phyloP scores from a whole-genome alignment of 2,888 invertebrate genomes.

The Drosophila suboccidentalis region DNA sequence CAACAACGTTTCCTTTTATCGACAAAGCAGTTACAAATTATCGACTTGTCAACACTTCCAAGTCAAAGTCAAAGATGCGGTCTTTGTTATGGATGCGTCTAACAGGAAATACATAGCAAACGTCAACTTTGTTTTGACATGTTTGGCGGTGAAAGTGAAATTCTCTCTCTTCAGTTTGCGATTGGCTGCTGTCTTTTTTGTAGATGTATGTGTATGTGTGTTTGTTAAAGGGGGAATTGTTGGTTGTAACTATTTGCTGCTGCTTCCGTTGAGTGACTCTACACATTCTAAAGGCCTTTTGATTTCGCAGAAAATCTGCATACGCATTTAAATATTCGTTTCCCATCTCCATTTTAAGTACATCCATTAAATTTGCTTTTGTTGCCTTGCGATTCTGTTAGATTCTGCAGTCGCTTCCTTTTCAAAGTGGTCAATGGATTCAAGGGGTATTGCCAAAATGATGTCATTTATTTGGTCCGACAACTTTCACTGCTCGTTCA shows the following conservation, averaged over 20 bases:
- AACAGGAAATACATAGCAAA: constrained; percentile 73
- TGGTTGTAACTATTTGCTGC: constrained; percentile 32
- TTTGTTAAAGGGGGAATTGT: neutral
- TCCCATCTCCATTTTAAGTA: constrained; percentile 35
- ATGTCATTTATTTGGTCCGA: constrained; percentile 73
- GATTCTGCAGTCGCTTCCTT: constrained; percentile 30
- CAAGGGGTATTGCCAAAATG: constrained; percentile 67
- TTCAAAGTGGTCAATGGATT: constrained; percentile 49
- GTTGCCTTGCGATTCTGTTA: neutral
- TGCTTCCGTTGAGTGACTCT: constrained; percentile 61
- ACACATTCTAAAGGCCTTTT: constrained; percentile 55
- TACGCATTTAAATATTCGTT: constrained; percentile 21
- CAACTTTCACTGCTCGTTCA: constrained; percentile 73
- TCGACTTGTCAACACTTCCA: constrained; percentile 64
- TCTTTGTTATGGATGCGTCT: constrained; percentile 56
- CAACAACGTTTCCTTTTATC: constrained; percentile 64
- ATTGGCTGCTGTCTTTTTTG: constrained; percentile 42
- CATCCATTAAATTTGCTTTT: constrained; percentile 39
- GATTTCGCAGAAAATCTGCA: constrained; percentile 50
- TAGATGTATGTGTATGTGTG: constrained; percentile 5
- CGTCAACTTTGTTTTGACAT: constrained; percentile 77
- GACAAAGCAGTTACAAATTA: constrained; percentile 62
- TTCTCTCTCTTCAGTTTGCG: constrained; percentile 63
- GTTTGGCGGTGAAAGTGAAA: constrained; percentile 83
- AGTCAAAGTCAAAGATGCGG: constrained; percentile 1